These are phyloP conservation scores for Mystacornis crossleyi DNA, from an alignment of 2,113 vertebrate species.

Conservation along the genomic window DNA sequence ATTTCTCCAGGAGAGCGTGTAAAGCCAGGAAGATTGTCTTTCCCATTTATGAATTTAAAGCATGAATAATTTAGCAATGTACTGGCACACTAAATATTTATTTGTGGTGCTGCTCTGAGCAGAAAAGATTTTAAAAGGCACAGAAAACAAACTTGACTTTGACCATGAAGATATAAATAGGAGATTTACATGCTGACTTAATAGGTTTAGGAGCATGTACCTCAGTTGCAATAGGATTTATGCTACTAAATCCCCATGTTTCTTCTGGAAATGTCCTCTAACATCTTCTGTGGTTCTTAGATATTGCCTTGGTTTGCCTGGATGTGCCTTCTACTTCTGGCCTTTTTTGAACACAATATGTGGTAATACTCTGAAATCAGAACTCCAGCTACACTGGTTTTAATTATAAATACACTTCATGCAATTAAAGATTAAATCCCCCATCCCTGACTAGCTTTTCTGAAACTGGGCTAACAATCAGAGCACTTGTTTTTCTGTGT, in stretches of 20 bases:
- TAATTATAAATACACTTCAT: not conserved
- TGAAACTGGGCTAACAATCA: not conserved
- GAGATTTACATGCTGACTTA: constrained; percentile 1
- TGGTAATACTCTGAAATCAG: not conserved
- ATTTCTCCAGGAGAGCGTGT: constrained; percentile 37
- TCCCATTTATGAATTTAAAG: constrained; percentile 52
- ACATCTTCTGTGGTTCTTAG: not conserved
- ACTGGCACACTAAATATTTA: constrained; percentile 64
- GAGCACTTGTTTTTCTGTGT: not conserved
- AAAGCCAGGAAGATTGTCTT: constrained; percentile 59
- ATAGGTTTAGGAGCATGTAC: not conserved
- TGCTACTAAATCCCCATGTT: not conserved
- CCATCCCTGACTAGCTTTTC: not conserved
- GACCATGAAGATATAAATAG: not conserved
- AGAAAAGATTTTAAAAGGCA: constrained; percentile 18
- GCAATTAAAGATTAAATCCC: constrained; percentile 8
- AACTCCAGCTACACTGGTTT: not conserved
- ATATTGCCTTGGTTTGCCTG: not conserved
- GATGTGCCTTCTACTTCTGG: not conserved
- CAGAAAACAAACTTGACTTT: constrained; percentile 49
- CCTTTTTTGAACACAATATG: not conserved
- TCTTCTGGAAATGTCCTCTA: not conserved
- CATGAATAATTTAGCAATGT: constrained; percentile 71
- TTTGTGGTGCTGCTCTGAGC: constrained; percentile 47
- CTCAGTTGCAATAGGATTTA: not conserved